phyloP scores from a whole-genome alignment of 2,797 vertebrate genomes.

The Phalanger gymnotis region DNA sequence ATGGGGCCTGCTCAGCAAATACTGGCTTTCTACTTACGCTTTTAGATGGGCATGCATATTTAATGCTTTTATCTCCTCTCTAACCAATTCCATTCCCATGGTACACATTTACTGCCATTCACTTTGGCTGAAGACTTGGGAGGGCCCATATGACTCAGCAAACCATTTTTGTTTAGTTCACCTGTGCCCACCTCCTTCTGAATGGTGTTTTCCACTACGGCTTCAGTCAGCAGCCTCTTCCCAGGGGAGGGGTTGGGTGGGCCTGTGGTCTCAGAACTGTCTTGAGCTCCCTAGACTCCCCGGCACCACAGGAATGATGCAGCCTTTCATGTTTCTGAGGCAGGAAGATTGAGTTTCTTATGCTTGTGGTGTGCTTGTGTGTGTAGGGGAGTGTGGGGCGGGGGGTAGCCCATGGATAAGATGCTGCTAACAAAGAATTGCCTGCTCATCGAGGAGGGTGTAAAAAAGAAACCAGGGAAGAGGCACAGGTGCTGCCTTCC shows the following conservation, averaged over 20 bases:
- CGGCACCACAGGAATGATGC: conserved; percentile 37
- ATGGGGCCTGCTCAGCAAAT: neutral
- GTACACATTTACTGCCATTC: conserved; percentile 1
- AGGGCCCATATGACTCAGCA: conserved; percentile 32
- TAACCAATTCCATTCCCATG: conserved; percentile 5
- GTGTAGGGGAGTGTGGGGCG: neutral
- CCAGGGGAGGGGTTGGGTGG: conserved; percentile 48
- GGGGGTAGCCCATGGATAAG: conserved; percentile 25
- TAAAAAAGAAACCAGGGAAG: conserved; percentile 34
- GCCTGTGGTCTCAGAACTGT: conserved; percentile 48
- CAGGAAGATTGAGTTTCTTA: conserved; percentile 65
- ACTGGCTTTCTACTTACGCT: conserved; percentile 7
- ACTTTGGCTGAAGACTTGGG: conserved; percentile 27
- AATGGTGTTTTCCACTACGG: conserved; percentile 21
- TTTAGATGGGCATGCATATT: conserved; percentile 1
- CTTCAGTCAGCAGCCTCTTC: conserved; percentile 50
- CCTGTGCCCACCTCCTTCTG: neutral
- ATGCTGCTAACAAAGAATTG: conserved; percentile 57
- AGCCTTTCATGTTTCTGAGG: conserved; percentile 60
- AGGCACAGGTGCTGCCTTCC: neutral
- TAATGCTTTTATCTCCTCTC: neutral
- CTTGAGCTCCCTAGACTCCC: conserved; percentile 63
- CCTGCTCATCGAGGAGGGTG: conserved; percentile 39
- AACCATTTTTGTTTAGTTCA: conserved; percentile 40
- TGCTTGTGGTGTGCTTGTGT: conserved; percentile 31